Base-by-base conservation (phyloP, 1,140 invertebrate species). In the Agrypnia vestita region DNA sequence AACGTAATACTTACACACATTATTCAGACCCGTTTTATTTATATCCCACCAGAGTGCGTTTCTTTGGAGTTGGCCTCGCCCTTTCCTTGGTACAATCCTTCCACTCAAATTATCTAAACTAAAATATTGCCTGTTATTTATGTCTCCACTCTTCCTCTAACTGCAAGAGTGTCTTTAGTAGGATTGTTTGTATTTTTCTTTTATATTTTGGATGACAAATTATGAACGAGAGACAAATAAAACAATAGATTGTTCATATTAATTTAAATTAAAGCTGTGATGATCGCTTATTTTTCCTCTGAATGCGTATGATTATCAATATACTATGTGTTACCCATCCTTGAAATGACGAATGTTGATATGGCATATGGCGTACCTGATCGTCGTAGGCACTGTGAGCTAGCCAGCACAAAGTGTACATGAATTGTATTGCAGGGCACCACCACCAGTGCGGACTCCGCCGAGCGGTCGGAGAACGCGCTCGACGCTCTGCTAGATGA, bases 401-500 rank as follows among this genome's bases (percentile, higher is more conserved):
- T 35, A 9, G 44, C n/a, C 44, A 11, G 43, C 62, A 12, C 35
- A 19, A 13, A 15, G n/a, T 35, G 25, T 69, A 69, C 64, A 69
- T 46, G 44, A 8, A 10, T 76, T 80, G 83, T 84, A 84, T 86
- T 87, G 13, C 47, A 79, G 67, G 71, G 71, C 53, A 69, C 92
- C 91, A 90, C 91, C 88, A 84, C 90, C 90, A n/a, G n/a, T n/a
- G 86, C 92, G 90, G 88, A 91, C 88, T 84, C 90, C 90, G 86
- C 88, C 87, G 90, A 93, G 90, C 93, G 94, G 91, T 90, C 94
- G 91, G 95, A 97, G 93, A 97, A 96, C 93, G 95, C 96, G 93
- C 95, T 97, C 94, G 96, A 97, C 94, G 95, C 95, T 93, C 88
- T 97, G 94, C 88, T 97, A 95, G 96, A 97, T 86, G 96, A 97